phyloP scores from a whole-genome alignment of 23 tunicate species.

The Halocynthia aurantium region DNA sequence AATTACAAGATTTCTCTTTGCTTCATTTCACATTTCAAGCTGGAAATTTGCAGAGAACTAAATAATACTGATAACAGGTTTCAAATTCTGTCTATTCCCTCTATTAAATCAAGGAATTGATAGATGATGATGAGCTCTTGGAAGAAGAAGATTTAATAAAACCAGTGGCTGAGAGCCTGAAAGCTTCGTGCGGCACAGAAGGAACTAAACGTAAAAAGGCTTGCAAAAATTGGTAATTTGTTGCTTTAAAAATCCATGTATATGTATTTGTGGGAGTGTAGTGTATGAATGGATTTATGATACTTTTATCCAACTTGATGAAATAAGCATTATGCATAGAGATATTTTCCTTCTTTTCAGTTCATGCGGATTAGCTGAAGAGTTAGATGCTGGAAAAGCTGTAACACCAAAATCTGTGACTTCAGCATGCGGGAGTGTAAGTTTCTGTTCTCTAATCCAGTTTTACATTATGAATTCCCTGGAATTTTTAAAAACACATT shows the following conservation, averaged over 20 bases:
- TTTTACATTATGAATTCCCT: too few species aligned
- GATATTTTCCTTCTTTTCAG: constrained; percentile 22
- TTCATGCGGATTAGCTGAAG: constrained; percentile 92
- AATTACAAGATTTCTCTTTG: too few species aligned
- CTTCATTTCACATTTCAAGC: too few species aligned
- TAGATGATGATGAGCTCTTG: constrained; percentile 75
- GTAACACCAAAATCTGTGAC: constrained; percentile 42
- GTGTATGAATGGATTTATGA: too few species aligned
- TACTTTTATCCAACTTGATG: neutral
- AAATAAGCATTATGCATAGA: too few species aligned
- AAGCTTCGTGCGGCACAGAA: constrained; percentile 52
- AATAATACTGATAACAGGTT: neutral
- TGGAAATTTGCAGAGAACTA: too few species aligned
- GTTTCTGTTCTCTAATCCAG: constrained; percentile 1
- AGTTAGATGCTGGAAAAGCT: constrained; percentile 49
- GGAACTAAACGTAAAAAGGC: constrained; percentile 61
- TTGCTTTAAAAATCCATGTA: neutral
- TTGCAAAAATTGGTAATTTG: constrained; percentile 72
- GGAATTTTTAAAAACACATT: too few species aligned
- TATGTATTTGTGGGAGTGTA: too few species aligned
- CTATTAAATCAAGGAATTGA: constrained; percentile 38
- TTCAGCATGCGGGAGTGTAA: constrained; percentile 91
- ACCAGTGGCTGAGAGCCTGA: constrained; percentile 53
- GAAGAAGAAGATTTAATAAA: constrained; percentile 57
- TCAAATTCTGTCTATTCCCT: neutral